A percentile compares a stretch with the other conserved stretches of the same genome.
Conservation (phyloP, 2,113 vertebrate species). For the Heterotilapia buettikoferi region DNA sequence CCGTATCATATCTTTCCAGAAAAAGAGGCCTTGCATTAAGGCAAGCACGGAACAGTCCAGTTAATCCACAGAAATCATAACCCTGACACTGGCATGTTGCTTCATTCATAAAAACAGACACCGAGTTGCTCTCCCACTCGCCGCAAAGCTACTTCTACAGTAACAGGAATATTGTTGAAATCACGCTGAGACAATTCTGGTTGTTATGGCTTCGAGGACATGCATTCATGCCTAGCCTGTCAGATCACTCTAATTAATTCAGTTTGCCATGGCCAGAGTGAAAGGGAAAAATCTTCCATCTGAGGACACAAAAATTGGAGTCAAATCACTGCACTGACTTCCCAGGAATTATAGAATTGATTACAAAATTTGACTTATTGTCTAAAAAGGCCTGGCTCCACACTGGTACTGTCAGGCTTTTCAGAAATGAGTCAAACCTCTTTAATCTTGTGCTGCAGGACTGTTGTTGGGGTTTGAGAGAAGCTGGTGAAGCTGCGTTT, state of each 20-base stretch:
- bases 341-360: neutral
- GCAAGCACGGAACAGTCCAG: neutral
- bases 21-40: neutral
- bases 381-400: neutral
- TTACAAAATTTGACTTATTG: neutral
- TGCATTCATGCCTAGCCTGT: neutral
- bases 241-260: neutral
- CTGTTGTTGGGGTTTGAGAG: neutral
- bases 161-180: neutral
- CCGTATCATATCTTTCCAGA: neutral
- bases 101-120: neutral
- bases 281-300: neutral
- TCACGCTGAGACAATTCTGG: neutral
- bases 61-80: neutral
- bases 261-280: neutral
- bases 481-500: neutral
- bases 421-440: neutral
- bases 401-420: neutral
- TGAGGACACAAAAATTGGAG: neutral
- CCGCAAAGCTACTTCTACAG: neutral
- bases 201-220: neutral
- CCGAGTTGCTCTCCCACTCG: accelerated
- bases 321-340: neutral
- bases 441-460: neutral
- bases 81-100: neutral